phyloP scores from a whole-genome alignment of 2,888 invertebrate genomes.

The Sinhomidia bicolor region DNA sequence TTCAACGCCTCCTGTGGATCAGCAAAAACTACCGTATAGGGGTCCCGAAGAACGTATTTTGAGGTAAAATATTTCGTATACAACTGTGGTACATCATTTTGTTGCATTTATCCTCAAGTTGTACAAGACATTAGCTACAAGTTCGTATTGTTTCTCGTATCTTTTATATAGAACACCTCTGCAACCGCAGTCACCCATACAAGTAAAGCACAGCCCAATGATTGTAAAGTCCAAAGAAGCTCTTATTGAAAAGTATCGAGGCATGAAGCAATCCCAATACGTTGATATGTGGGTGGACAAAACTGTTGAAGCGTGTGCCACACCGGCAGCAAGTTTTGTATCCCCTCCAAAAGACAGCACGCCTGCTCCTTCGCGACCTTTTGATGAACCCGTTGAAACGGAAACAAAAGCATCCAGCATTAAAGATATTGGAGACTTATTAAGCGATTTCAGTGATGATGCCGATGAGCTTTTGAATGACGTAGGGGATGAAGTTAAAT shows the following conservation, averaged over 20 bases:
- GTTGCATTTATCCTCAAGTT: background rate
- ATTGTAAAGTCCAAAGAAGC: slow-evolving; percentile 78
- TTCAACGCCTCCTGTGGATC: slow-evolving; percentile 26
- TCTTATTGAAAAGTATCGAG: slow-evolving; percentile 78
- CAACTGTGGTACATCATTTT: too few species aligned
- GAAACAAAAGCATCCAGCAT: slow-evolving; percentile 45
- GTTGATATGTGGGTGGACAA: slow-evolving; percentile 80
- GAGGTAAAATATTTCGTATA: slow-evolving; percentile 7
- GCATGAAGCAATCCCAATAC: slow-evolving; percentile 76
- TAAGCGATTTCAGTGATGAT: slow-evolving; percentile 80
- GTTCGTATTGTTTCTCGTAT: too few species aligned
- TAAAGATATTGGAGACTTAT: slow-evolving; percentile 61
- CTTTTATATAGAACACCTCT: slow-evolving; percentile 12
- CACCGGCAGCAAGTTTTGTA: slow-evolving; percentile 37
- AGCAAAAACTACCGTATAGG: slow-evolving; percentile 34
- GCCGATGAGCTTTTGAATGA: slow-evolving; percentile 76
- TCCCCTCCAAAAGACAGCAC: slow-evolving; percentile 43
- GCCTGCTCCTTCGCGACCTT: slow-evolving; percentile 24
- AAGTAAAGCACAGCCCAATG: slow-evolving; percentile 67
- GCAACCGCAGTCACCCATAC: slow-evolving; percentile 32
- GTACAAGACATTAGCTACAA: too few species aligned
- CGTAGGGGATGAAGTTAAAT: slow-evolving; percentile 60
- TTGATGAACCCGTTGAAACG: slow-evolving; percentile 51
- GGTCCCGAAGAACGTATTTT: slow-evolving; percentile 53
- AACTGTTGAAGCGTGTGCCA: slow-evolving; percentile 73